Evolutionary conservation across 2,113 vertebrate genomes (phyloP).

Genomic region (Daboia siamensis): DNA sequence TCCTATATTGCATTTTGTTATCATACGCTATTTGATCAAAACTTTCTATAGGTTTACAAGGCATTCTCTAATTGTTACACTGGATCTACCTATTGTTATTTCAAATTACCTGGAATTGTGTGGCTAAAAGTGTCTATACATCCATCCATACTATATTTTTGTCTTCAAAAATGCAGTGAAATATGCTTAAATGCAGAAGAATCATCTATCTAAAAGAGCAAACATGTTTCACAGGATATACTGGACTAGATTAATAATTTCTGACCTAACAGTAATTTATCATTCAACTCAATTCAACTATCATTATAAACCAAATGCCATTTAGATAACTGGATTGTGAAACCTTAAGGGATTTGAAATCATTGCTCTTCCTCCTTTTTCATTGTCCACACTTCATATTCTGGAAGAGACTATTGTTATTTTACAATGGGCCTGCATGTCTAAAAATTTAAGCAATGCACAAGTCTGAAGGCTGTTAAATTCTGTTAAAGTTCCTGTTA

Average conservation of each 20-base stretch:
- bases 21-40: neutral
- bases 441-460: neutral
- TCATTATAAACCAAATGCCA: neutral
- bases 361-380: neutral
- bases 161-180: neutral
- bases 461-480: slow-evolving; percentile 4
- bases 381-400: neutral
- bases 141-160: neutral
- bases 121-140: neutral
- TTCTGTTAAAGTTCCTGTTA: neutral
- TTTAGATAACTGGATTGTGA: neutral
- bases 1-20: neutral
- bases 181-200: neutral
- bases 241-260: neutral
- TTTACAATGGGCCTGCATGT: neutral
- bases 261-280: neutral
- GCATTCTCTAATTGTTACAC: neutral
- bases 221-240: neutral
- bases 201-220: neutral
- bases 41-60: neutral
- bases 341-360: neutral
- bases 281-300: neutral
- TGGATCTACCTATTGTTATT: neutral
- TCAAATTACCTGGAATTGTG: neutral
- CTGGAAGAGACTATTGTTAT: neutral